phyloP scores from a whole-genome alignment of 2,888 invertebrate species.

The Venustoraphidia nigricollis region DNA sequence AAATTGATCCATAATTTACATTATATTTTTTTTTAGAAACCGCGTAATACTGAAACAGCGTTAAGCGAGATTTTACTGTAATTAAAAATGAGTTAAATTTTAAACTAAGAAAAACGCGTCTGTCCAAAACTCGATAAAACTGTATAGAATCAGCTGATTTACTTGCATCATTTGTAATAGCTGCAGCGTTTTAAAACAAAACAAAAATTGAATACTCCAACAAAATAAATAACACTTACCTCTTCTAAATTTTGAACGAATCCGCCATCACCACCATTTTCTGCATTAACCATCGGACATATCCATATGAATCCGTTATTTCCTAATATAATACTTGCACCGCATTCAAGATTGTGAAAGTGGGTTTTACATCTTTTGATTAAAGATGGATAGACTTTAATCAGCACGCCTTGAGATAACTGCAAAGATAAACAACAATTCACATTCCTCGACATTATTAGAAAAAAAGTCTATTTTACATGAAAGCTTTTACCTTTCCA shows the following conservation, averaged over 20 bases:
- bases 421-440: conserved; percentile 21
- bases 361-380: conserved; percentile 89
- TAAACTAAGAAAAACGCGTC: too few species aligned
- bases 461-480: not conserved
- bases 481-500: conserved; percentile 56
- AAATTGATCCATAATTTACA: too few species aligned
- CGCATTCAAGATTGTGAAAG: conserved; percentile 85
- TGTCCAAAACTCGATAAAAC: too few species aligned
- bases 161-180: too few species aligned
- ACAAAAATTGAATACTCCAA: too few species aligned
- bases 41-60: conserved; percentile 1
- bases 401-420: conserved; percentile 73
- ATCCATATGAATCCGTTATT: conserved; percentile 97
- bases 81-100: too few species aligned
- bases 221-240: conserved; percentile 18
- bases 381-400: conserved; percentile 83
- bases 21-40: too few species aligned
- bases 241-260: conserved; percentile 62
- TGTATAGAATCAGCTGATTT: too few species aligned
- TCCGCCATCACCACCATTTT: conserved; percentile 52
- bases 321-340: conserved; percentile 84
- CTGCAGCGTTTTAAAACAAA: too few species aligned
- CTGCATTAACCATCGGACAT: conserved; percentile 48
- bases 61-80: too few species aligned
- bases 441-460: not conserved